Conservation (phyloP, 1,140 invertebrate genomes). For the Calephelis virginiensis region DNA sequence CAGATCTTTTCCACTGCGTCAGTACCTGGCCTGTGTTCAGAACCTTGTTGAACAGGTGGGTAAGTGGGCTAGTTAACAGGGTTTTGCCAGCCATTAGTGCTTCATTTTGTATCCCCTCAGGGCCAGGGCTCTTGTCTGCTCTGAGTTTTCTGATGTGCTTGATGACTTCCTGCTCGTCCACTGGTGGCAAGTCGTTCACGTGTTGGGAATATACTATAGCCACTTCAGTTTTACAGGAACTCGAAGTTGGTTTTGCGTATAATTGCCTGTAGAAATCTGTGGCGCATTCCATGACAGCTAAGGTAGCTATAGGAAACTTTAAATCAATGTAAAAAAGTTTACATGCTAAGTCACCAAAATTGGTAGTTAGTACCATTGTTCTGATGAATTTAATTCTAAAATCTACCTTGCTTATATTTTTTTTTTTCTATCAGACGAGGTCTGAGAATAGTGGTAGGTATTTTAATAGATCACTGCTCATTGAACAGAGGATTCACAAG, state of each 20-base stretch:
- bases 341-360: too few relatives aligned
- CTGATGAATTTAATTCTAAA: too few relatives aligned
- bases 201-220: not conserved
- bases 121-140: conserved; percentile 19
- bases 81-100: not conserved
- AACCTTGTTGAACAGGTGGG: too few relatives aligned
- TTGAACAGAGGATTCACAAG: too few relatives aligned
- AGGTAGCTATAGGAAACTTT: too few relatives aligned
- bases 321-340: too few relatives aligned
- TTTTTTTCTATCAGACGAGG: too few relatives aligned
- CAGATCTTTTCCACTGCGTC: conserved; percentile 10
- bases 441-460: too few relatives aligned
- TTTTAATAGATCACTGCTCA: too few relatives aligned
- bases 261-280: not conserved
- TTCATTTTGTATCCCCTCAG: conserved; percentile 18
- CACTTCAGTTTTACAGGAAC: not conserved
- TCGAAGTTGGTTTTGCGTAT: not conserved
- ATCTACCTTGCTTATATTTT: too few relatives aligned
- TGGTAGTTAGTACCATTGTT: too few relatives aligned
- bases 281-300: not conserved
- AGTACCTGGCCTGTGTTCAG: conserved; percentile 16
- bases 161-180: not conserved
- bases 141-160: conserved; percentile 4
- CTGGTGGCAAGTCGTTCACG: not conserved
- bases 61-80: too few relatives aligned